Conservation (phyloP, 2,113 vertebrate genomes). For the Phrynocephalus versicolor region DNA sequence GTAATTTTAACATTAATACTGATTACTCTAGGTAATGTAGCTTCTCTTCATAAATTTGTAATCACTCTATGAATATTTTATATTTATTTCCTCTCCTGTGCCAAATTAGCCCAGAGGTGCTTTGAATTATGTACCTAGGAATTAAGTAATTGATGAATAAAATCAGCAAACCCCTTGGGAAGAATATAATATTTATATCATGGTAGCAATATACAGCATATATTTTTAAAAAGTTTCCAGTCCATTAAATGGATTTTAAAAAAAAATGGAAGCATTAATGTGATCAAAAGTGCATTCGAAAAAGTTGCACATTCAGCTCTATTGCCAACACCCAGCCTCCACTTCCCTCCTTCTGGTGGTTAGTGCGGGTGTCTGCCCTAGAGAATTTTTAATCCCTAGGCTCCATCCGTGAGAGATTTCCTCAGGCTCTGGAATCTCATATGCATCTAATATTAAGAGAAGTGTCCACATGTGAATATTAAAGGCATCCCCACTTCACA, state of each 20-base stretch:
- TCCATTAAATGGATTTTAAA: not conserved
- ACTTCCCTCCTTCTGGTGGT: too few relatives aligned
- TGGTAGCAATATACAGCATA: not conserved
- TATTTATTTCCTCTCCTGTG: constrained; percentile 35
- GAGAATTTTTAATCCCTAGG: too few relatives aligned
- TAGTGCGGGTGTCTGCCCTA: too few relatives aligned
- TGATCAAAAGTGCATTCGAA: not conserved
- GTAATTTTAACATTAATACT: constrained; percentile 26
- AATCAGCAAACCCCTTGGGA: constrained; percentile 1
- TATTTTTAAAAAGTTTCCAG: not conserved
- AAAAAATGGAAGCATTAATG: not conserved
- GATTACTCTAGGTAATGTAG: constrained; percentile 25
- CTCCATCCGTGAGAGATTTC: too few relatives aligned
- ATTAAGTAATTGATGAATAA: constrained; percentile 35
- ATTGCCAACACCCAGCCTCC: not conserved
- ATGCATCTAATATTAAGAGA: not conserved
- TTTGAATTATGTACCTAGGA: constrained; percentile 32
- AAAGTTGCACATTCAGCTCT: not conserved
- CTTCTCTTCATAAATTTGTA: constrained; percentile 28
- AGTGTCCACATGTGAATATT: not conserved
- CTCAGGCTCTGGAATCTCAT: too few relatives aligned
- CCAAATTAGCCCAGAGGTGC: constrained; percentile 22
- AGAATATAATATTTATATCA: constrained; percentile 6
- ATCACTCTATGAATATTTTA: constrained; percentile 37
- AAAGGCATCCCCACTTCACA: not conserved